These are phyloP conservation scores for Yoshiicerus persimilis DNA, from an alignment of 1,140 invertebrate genomes.

Conservation along the genomic window DNA sequence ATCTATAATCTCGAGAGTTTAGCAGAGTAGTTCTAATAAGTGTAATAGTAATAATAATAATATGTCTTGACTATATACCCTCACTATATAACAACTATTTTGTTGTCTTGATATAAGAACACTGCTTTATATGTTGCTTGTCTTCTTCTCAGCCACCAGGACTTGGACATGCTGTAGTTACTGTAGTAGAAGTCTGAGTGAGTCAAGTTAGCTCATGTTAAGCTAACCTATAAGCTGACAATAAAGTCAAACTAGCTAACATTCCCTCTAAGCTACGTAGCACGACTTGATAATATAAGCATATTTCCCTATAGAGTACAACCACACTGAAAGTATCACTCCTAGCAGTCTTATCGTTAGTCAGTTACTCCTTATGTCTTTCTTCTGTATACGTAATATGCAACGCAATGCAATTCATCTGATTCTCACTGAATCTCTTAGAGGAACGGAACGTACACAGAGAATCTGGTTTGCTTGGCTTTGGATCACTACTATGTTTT, in stretches of 20 bases:
- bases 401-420: conserved; percentile 11
- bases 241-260: not conserved
- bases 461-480: not conserved
- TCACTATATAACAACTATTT: no score
- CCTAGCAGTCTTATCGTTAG: not conserved
- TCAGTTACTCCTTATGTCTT: not conserved
- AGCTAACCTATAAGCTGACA: not conserved
- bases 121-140: not conserved
- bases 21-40: no score
- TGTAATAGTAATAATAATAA: no score
- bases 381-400: not conserved
- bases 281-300: not conserved
- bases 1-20: no score
- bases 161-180: not conserved
- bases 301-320: not conserved
- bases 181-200: no score
- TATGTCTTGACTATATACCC: no score
- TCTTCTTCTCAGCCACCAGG: not conserved
- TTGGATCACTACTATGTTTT: not conserved
- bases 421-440: conserved; percentile 14
- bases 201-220: not conserved
- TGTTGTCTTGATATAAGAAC: not conserved
- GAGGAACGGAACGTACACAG: not conserved
- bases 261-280: not conserved
- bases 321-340: not conserved